phyloP scores from a whole-genome alignment of 2,888 invertebrate genomes.

The Torymus texanus region DNA sequence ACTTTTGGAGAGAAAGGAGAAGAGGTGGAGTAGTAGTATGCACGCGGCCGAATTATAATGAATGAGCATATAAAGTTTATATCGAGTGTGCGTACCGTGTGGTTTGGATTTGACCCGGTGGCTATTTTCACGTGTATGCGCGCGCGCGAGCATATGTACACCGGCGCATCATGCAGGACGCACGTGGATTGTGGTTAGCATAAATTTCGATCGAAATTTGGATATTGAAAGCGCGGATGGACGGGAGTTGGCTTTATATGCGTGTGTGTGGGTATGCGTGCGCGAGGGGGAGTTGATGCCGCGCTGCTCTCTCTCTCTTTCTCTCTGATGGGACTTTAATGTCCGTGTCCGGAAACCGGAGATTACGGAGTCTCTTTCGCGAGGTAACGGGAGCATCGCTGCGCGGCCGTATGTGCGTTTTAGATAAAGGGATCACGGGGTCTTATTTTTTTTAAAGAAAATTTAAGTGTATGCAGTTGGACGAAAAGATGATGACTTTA shows the following conservation, averaged over 20 bases:
- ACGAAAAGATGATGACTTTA: too few species aligned
- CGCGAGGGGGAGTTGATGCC: too few species aligned
- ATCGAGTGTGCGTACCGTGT: background rate
- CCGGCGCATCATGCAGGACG: background rate
- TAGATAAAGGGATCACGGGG: too few species aligned
- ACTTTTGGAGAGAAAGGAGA: background rate
- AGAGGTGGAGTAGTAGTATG: background rate
- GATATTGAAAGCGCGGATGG: too few species aligned
- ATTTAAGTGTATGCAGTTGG: too few species aligned
- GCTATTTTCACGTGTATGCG: conserved; percentile 6
- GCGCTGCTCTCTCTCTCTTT: too few species aligned
- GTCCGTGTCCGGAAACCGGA: too few species aligned
- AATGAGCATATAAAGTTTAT: conserved; percentile 47
- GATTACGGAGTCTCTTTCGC: background rate
- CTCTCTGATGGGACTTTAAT: too few species aligned
- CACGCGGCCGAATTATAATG: conserved; percentile 41
- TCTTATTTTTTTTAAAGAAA: too few species aligned
- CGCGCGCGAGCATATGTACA: too few species aligned
- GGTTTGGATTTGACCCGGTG: conserved; percentile 28
- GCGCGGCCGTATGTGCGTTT: background rate
- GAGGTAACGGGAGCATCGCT: background rate
- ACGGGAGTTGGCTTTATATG: too few species aligned
- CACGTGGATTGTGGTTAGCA: conserved; percentile 10
- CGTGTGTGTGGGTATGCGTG: too few species aligned
- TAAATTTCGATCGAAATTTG: conserved; percentile 21